Conservation (phyloP, 1,140 invertebrate species). For the Brachionus koreanus region DNA sequence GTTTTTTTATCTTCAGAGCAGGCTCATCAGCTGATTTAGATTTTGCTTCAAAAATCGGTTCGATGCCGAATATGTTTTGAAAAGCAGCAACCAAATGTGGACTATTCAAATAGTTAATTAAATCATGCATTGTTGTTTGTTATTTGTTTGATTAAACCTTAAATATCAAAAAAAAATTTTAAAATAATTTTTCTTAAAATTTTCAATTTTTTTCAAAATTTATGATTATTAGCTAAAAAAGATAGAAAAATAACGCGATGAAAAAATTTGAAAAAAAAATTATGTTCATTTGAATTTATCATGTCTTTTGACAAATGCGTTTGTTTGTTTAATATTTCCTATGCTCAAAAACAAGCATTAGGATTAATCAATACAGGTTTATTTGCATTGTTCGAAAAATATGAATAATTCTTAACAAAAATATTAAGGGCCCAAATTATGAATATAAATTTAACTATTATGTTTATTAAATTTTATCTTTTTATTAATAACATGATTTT, state of each 20-base stretch:
- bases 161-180: neutral
- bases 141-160: neutral
- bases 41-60: neutral
- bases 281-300: neutral
- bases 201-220: neutral
- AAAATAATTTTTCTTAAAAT: neutral
- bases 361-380: neutral
- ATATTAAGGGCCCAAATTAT: too few relatives aligned
- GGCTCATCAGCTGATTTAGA: neutral
- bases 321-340: neutral
- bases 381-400: neutral
- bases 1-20: neutral
- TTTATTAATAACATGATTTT: too few relatives aligned
- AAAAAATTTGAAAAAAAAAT: neutral
- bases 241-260: neutral
- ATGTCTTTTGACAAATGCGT: neutral
- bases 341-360: neutral
- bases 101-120: constrained; percentile 23
- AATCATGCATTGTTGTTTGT: neutral
- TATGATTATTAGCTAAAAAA: neutral
- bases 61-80: constrained; percentile 40
- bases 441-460: too few relatives aligned
- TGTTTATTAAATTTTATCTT: too few relatives aligned
- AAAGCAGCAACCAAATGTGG: constrained; percentile 35
- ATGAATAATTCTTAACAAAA: too few relatives aligned